Evolutionary conservation across 1,140 invertebrate species (phyloP).

Genomic region (Probaryconus sp.): DNA sequence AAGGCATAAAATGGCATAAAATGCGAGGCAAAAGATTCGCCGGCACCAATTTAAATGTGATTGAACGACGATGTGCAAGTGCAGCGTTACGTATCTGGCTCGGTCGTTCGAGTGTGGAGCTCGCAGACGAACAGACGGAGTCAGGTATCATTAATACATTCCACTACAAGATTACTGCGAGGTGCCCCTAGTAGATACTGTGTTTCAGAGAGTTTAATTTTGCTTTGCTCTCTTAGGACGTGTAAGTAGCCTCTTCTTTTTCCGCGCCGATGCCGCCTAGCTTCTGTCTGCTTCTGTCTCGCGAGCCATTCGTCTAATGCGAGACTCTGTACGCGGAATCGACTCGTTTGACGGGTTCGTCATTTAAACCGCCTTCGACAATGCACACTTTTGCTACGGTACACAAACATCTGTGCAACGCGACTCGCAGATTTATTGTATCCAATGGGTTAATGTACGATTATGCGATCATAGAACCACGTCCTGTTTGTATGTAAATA

Average conservation of each 20-base stretch:
- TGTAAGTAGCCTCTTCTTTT: constrained; percentile 30
- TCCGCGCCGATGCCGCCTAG: constrained; percentile 24
- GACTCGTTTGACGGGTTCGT: constrained; percentile 37
- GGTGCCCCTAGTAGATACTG: constrained; percentile 19
- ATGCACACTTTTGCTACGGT: constrained; percentile 5
- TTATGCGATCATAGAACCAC: too few species aligned
- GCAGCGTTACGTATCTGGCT: constrained; percentile 17
- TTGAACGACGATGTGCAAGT: constrained; percentile 39
- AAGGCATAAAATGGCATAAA: too few species aligned
- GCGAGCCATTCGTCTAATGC: constrained; percentile 16
- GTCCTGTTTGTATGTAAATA: too few species aligned
- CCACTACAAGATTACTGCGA: constrained; percentile 35
- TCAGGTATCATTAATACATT: constrained; percentile 46
- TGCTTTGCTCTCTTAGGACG: constrained; percentile 33
- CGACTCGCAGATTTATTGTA: constrained; percentile 1
- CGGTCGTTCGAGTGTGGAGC: constrained; percentile 1
- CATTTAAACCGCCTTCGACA: constrained; percentile 36
- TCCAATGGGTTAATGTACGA: neutral
- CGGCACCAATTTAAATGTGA: constrained; percentile 32
- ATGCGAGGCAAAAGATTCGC: too few species aligned
- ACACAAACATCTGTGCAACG: constrained; percentile 5
- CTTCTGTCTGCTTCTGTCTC: constrained; percentile 39
- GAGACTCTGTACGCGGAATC: neutral
- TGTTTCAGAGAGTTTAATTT: constrained; percentile 33
- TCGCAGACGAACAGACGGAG: constrained; percentile 22